Base-by-base conservation (phyloP, 2,797 vertebrate species). In the Ctenochaetus hawaiiensis region DNA sequence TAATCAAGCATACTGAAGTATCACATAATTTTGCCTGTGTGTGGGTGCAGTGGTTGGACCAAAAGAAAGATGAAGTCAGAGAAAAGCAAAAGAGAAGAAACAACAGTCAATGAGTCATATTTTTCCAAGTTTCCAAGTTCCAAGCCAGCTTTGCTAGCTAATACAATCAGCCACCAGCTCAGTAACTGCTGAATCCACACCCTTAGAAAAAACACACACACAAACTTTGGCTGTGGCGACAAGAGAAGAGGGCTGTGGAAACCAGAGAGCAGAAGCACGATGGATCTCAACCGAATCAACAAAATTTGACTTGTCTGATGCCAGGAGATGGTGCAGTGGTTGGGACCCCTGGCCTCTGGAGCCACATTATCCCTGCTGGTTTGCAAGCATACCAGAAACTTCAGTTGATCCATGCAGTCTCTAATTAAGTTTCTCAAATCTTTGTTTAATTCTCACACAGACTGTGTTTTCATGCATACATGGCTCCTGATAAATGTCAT, bases 91-190 rank as follows among this genome's bases (percentile, higher is more conserved):
- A 73, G 22, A 78, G 66, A 81, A 71, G 22, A 82, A 79, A 68
- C 54, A 76, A 66, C 59, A 49, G 39, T 63, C 81, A 30, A 71
- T 89, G 91, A 90, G 69, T 91, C 88, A 89, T 72, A 72, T 75
- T 77, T 79, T 84, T 78, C 64, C 72, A 48, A 66, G 70, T 77
- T 37, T 68, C 60, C 37, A 68, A 52, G 72, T 77, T 83, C 64
- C 85, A 86, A 85, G 86, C 72, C 85, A 88, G 80, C 74, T 86
- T 75, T 77, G 59, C 71, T 67, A 48, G 74, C 81, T 83, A 85
- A 91, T 80, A 83, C 79, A 86, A 89, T 85, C 80, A 87, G 68
- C 77, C 81, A 86, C 75, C 78, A 37, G 79, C 70, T 84, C 84
- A 70, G 72, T 74, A 86, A 90, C 84, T 80, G 8, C 84, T 14